Conservation (phyloP, 2,797 vertebrate species). For the Tauraco hartlaubi region DNA sequence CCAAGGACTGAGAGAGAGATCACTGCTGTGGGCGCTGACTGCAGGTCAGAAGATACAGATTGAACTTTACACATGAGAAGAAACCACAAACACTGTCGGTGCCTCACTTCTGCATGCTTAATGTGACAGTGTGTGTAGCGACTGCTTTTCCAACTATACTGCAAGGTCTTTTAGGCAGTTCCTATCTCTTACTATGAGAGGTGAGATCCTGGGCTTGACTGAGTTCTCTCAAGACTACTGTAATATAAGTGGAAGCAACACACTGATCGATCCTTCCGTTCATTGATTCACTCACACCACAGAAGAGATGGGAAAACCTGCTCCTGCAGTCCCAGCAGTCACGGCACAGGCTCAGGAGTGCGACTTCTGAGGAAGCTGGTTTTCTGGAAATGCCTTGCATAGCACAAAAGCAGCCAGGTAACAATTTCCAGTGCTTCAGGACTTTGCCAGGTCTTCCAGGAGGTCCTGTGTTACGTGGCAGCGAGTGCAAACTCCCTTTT, state of each 20-base stretch:
- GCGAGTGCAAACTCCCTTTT: background rate
- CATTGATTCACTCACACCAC: background rate
- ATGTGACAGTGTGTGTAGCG: background rate
- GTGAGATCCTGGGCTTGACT: background rate
- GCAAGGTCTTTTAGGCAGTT: background rate
- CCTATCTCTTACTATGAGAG: background rate
- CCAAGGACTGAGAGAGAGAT: background rate
- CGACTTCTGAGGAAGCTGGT: background rate
- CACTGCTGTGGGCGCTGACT: background rate
- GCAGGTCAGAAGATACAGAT: background rate
- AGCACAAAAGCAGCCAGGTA: background rate
- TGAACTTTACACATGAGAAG: background rate
- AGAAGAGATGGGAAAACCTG: accelerated
- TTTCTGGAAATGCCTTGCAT: background rate
- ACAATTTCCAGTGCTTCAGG: background rate
- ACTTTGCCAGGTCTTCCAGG: background rate
- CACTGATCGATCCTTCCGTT: background rate
- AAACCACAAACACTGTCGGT: background rate
- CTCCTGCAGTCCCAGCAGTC: background rate
- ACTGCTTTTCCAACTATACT: background rate
- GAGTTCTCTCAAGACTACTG: background rate
- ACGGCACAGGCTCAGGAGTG: background rate
- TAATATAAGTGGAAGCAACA: background rate
- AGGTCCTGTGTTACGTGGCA: background rate
- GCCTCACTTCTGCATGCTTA: background rate